Percentiles rank a stretch among this genome's conserved stretches.
phyloP scores from a whole-genome alignment of 2,113 vertebrate genomes.

The Hipposideros armiger region DNA sequence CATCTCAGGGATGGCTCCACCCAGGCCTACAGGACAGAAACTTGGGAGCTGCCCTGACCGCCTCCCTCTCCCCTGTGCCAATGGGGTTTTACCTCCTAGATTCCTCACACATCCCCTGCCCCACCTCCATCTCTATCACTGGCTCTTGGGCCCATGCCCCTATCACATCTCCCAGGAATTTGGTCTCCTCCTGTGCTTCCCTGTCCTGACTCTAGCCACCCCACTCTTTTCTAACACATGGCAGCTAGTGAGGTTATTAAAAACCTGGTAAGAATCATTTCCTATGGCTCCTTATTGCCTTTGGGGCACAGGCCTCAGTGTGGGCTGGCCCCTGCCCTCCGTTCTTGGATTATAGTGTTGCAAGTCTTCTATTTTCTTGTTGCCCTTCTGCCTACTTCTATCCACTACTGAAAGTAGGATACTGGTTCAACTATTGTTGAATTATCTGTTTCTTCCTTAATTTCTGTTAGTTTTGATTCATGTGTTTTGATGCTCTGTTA shows the following conservation, averaged over 20 bases:
- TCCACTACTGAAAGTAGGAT: not conserved
- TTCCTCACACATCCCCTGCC: not conserved
- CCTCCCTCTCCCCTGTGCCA: not conserved
- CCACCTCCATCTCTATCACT: not conserved
- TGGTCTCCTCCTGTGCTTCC: not conserved
- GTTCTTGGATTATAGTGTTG: not conserved
- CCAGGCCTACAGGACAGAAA: not conserved
- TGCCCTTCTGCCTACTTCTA: not conserved
- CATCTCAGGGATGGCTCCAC: not conserved
- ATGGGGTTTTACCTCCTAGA: not conserved
- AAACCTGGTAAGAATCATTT: not conserved
- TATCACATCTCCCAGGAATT: not conserved
- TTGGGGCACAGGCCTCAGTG: not conserved
- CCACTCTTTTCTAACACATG: not conserved
- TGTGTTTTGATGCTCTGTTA: conserved; percentile 5
- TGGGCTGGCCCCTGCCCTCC: not conserved
- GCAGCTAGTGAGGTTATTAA: not conserved
- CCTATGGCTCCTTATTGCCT: not conserved
- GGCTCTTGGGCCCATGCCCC: not conserved
- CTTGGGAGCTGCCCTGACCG: not conserved
- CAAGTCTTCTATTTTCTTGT: not conserved
- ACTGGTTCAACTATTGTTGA: not conserved
- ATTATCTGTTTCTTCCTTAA: not conserved
- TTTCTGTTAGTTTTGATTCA: conserved; percentile 9
- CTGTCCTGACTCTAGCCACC: not conserved